These are phyloP conservation scores for Drosophila birchii DNA, from an alignment of 2,888 invertebrate genomes.

Conservation along the genomic window DNA sequence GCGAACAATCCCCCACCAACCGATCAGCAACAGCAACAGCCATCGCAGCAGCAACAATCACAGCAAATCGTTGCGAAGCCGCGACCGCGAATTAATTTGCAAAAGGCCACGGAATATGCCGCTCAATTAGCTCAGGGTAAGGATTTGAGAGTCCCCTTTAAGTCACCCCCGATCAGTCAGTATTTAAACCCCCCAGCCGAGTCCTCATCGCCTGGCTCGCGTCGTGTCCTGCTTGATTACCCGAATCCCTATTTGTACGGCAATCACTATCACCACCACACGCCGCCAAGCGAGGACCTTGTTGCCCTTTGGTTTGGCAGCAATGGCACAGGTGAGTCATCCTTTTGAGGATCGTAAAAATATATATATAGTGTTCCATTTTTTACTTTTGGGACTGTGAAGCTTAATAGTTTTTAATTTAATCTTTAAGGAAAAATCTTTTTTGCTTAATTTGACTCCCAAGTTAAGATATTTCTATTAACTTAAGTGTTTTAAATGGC, in stretches of 20 bases:
- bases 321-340: constrained; percentile 87
- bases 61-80: constrained; percentile 79
- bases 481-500: constrained; percentile 7
- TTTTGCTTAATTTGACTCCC: not conserved
- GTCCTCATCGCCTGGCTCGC: constrained; percentile 84
- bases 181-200: constrained; percentile 78
- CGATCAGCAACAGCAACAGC: constrained; percentile 20
- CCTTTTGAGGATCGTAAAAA: not conserved
- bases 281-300: constrained; percentile 90
- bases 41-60: constrained; percentile 58
- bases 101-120: constrained; percentile 84
- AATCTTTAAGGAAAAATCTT: not conserved
- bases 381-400: not conserved
- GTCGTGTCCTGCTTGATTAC: constrained; percentile 84
- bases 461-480: constrained; percentile 3
- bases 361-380: not conserved
- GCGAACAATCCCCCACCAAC: constrained; percentile 36
- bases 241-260: constrained; percentile 85
- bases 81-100: constrained; percentile 84
- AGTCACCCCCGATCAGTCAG: constrained; percentile 4
- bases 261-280: constrained; percentile 84
- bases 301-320: constrained; percentile 91
- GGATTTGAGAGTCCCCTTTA: constrained; percentile 23
- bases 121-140: constrained; percentile 84
- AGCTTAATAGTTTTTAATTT: not conserved